Base-by-base conservation (phyloP, 2,797 vertebrate species). In the Scolopax rusticola region DNA sequence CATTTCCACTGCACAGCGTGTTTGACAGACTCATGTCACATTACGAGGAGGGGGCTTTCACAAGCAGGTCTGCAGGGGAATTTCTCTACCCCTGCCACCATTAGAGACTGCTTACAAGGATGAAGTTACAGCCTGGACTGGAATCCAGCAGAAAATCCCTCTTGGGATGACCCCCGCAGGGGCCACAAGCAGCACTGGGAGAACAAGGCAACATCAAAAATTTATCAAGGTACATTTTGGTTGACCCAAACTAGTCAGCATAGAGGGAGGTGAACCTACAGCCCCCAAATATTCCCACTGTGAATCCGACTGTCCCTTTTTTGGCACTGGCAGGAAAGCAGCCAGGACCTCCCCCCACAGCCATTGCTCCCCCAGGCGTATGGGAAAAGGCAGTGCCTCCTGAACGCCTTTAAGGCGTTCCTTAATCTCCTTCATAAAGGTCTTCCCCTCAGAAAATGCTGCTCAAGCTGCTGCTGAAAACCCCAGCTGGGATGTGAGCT, bases 361-460 rank as follows among this genome's bases (percentile, higher is more conserved):
- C 23, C 84, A 91, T 80, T 77, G 80, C 57, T 93, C 75, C 86
- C 80, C 48, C 68, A 45, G 60, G 38, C 75, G 56, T 11, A 25
- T 13, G 78, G 90, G 95, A 89, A 90, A 92, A 94, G 74, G 56
- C 43, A 63, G 43, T n/a, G 87, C 60, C 81, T 65, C 78, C 71
- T 48, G 47, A 90, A 92, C 0, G 2, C 0, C 36, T 36, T 36
- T 36, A 36, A 12, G 84, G 78, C 89, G 75, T 89, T 94, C 71
- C 82, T 83, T 91, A 80, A 96, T 93, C 92, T 97, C 87, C 73
- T 93, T 89, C 91, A 85, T 85, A 96, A 89, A 96, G 90, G 87
- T 96, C 93, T 95, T 89, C 53, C 89, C 92, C 87, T 92, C 82
- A 95, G 84, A 96, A 96, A 96, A 96, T 28, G 71, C 23, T 92